phyloP scores from a whole-genome alignment of 2,113 vertebrate genomes.

The Gallinago undulata region DNA sequence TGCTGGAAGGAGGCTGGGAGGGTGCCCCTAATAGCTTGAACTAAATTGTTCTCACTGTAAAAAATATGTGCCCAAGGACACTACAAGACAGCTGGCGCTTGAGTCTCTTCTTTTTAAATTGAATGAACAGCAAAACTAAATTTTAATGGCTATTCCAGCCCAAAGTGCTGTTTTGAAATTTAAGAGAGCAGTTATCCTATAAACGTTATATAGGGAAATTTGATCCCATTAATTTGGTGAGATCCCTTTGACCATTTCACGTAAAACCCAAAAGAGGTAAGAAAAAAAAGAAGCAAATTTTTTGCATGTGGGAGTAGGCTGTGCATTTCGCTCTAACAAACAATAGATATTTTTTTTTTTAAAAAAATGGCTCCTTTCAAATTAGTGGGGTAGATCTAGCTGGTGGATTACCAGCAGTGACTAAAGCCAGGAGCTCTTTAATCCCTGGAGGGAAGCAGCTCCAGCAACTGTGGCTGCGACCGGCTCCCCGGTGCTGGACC shows the following conservation, averaged over 20 bases:
- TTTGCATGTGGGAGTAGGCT: neutral
- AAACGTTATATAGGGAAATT: neutral
- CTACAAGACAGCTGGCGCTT: neutral
- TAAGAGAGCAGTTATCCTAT: neutral
- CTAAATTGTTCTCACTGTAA: neutral
- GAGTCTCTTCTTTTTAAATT: neutral
- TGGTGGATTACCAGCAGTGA: neutral
- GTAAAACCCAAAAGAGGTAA: neutral
- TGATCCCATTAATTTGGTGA: neutral
- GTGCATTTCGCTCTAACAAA: neutral
- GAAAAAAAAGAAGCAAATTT: neutral
- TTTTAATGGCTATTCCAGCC: slow-evolving; percentile 8
- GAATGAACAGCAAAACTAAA: neutral
- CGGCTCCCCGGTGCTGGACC: neutral
- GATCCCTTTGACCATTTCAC: neutral
- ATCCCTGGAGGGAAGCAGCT: neutral
- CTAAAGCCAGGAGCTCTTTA: neutral
- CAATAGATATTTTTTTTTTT: neutral
- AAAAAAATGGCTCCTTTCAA: neutral
- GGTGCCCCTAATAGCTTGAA: neutral
- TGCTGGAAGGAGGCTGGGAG: neutral
- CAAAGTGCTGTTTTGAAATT: slow-evolving; percentile 4
- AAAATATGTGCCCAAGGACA: neutral
- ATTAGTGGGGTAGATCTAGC: neutral
- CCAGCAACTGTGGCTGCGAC: neutral